Percentiles rank a stretch among this genome's conserved stretches.
Evolutionary conservation across 2,797 vertebrate genomes (phyloP).

Genomic region (Meriones psammophilus): DNA sequence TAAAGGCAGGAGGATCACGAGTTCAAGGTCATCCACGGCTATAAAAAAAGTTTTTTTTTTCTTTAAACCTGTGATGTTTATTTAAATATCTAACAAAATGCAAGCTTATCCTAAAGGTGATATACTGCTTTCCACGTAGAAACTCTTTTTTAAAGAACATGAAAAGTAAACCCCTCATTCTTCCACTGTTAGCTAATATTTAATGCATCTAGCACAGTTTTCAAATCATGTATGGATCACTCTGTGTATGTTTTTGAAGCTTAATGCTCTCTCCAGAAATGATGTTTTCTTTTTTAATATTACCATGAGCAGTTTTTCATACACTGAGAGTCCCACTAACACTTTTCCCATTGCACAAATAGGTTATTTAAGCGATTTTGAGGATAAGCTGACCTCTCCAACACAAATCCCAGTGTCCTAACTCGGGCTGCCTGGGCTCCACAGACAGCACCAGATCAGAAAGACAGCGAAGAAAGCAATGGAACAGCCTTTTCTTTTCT

Average conservation of each 20-base stretch:
- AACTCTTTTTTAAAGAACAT: neutral
- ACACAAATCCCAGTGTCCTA: constrained; percentile 6
- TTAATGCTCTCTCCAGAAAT: constrained; percentile 25
- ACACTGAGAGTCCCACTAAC: neutral
- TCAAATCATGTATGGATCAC: neutral
- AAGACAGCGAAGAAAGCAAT: neutral
- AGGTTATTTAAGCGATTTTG: constrained; percentile 1
- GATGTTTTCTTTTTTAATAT: neutral
- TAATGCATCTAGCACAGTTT: neutral
- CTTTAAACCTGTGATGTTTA: neutral
- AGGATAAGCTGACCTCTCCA: neutral
- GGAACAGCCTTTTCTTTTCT: too few species aligned
- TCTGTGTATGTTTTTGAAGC: neutral
- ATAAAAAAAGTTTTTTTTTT: neutral
- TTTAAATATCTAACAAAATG: constrained; percentile 34
- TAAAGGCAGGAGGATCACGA: neutral
- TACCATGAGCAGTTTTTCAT: neutral
- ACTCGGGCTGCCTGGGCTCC: neutral
- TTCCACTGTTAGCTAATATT: neutral
- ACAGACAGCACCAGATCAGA: neutral
- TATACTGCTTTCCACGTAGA: neutral
- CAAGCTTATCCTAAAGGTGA: neutral
- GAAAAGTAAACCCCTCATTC: neutral
- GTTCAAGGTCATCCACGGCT: neutral
- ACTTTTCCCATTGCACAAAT: neutral